A percentile compares a stretch with the other conserved stretches of the same genome.
Conservation (phyloP, 2,113 vertebrate species). For the Carassius carassius region DNA sequence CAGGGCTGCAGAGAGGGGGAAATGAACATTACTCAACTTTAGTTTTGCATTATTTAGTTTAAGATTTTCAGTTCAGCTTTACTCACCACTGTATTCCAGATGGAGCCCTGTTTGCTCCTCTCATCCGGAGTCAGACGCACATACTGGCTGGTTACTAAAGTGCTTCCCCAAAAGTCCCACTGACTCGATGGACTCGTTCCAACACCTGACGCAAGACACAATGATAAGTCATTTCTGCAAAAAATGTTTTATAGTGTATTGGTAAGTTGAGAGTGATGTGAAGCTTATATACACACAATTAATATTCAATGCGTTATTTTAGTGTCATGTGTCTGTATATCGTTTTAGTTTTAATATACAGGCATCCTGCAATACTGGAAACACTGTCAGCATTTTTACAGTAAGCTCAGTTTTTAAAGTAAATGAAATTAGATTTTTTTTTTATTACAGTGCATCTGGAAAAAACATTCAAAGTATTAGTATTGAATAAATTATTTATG, state of each 20-base stretch:
- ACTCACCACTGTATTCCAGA: conserved; percentile 94
- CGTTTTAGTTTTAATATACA: not conserved
- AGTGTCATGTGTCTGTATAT: too few species aligned
- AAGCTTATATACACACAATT: conserved; percentile 15
- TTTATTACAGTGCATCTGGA: not conserved
- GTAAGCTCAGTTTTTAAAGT: too few species aligned
- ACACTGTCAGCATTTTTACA: not conserved
- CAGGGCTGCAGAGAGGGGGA: conserved; percentile 79
- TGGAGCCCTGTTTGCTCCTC: conserved; percentile 93
- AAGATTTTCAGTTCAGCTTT: not conserved
- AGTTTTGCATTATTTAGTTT: too few species aligned
- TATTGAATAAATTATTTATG: too few species aligned
- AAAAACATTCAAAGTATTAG: not conserved
- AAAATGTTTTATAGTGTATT: too few species aligned
- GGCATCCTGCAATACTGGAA: not conserved
- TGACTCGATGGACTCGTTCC: conserved; percentile 87
- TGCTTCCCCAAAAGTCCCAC: conserved; percentile 96
- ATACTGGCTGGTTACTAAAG: conserved; percentile 92
- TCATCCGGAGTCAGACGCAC: conserved; percentile 94
- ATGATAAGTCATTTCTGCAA: not conserved
- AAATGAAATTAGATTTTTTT: too few species aligned
- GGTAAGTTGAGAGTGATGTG: not conserved
- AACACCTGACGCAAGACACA: conserved; percentile 76
- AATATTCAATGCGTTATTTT: not conserved
- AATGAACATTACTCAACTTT: not conserved